Evolutionary conservation across 2,888 invertebrate genomes (phyloP).

Genomic region (Napeogenes inachia): DNA sequence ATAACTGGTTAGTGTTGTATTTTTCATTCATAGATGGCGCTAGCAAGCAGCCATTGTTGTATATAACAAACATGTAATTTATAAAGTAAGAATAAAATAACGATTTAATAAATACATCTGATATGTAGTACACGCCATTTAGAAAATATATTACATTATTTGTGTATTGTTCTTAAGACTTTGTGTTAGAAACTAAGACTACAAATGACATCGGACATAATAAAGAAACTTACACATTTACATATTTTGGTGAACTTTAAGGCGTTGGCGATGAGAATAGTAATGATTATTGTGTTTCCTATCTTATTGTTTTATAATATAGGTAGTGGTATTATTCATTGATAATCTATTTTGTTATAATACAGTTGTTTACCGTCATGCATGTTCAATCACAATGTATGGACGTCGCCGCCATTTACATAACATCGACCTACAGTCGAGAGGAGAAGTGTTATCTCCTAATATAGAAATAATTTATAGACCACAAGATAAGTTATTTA

Average conservation of each 20-base stretch:
- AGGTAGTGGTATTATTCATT: background rate
- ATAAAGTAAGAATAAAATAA: background rate
- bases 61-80: background rate
- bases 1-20: slow-evolving; percentile 6
- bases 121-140: too few species aligned
- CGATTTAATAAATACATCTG: background rate
- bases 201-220: too few species aligned
- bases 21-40: slow-evolving; percentile 46
- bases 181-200: too few species aligned
- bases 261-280: too few species aligned
- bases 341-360: slow-evolving; percentile 36
- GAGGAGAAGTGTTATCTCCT: slow-evolving; percentile 16
- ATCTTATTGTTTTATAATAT: slow-evolving; percentile 8
- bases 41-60: slow-evolving; percentile 7
- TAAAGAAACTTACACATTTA: too few species aligned
- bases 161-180: too few species aligned
- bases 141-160: too few species aligned
- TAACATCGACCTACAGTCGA: slow-evolving; percentile 28
- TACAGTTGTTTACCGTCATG: slow-evolving; percentile 34
- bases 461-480: too few species aligned
- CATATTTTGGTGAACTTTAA: too few species aligned
- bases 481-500: too few species aligned
- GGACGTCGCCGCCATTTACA: slow-evolving; percentile 34
- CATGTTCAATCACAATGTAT: slow-evolving; percentile 36
- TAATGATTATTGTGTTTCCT: background rate